Evolutionary conservation across 1,140 invertebrate genomes (phyloP).

Genomic region (Ectropis grisescens): DNA sequence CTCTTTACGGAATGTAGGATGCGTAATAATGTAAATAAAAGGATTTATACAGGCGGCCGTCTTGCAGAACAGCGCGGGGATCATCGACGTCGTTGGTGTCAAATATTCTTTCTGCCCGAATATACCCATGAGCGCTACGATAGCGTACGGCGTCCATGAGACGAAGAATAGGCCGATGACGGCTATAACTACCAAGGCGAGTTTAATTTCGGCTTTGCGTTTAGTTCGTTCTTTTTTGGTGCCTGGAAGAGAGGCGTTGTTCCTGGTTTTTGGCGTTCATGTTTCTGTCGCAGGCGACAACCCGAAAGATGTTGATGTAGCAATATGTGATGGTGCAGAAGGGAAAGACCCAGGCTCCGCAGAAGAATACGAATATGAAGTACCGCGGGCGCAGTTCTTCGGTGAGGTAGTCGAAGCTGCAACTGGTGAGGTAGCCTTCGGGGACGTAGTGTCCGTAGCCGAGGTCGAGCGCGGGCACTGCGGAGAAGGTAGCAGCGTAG

Average conservation of each 20-base stretch:
- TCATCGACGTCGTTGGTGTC: constrained; percentile 78
- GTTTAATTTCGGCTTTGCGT: constrained; percentile 75
- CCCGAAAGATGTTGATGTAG: constrained; percentile 77
- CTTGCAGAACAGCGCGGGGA: constrained; percentile 84
- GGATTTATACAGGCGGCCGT: constrained; percentile 81
- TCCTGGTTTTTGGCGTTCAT: constrained; percentile 38
- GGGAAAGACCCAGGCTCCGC: constrained; percentile 78
- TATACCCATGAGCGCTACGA: constrained; percentile 80
- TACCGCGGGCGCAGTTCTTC: constrained; percentile 67
- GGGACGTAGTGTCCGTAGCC: constrained; percentile 81
- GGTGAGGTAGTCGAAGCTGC: constrained; percentile 85
- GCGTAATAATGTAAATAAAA: constrained; percentile 80
- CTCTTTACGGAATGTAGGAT: constrained; percentile 77
- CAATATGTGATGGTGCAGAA: constrained; percentile 78
- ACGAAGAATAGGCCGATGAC: constrained; percentile 80
- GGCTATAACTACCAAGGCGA: constrained; percentile 75
- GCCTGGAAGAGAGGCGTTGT: constrained; percentile 61
- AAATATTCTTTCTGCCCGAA: constrained; percentile 74
- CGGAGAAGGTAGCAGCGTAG: constrained; percentile 77
- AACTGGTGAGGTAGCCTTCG: constrained; percentile 84
- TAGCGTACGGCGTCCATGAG: constrained; percentile 83
- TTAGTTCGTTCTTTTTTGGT: constrained; percentile 75
- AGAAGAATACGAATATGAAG: constrained; percentile 78
- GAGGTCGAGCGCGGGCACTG: constrained; percentile 76
- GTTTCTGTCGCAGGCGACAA: constrained; percentile 71